Percentiles rank a stretch among this genome's conserved stretches.
Conservation (phyloP, 1,140 invertebrate genomes). For the Wasmannia auropunctata region DNA sequence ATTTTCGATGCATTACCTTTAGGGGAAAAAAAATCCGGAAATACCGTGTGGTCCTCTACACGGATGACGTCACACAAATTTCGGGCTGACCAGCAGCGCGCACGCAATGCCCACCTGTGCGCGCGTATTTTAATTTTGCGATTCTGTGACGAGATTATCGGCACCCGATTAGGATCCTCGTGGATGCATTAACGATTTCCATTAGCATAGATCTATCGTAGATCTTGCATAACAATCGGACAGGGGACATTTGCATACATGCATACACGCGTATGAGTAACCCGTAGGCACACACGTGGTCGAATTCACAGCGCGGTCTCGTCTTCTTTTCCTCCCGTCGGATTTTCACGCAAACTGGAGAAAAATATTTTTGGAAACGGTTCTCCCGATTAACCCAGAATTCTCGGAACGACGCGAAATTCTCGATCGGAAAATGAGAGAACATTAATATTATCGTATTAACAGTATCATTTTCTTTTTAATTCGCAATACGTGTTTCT, state of each 20-base stretch:
- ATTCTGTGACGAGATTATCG: conserved; percentile 68
- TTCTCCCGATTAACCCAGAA: background rate
- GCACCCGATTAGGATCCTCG: conserved; percentile 75
- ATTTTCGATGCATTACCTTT: background rate
- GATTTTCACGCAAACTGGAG: background rate
- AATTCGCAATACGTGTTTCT: background rate
- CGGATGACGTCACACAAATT: conserved; percentile 69
- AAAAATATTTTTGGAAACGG: background rate
- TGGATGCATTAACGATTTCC: conserved; percentile 81
- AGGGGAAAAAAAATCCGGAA: conserved; percentile 52
- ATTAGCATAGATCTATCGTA: conserved; percentile 83
- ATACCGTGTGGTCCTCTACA: conserved; percentile 40
- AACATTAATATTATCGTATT: background rate
- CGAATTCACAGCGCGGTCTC: conserved; percentile 62
- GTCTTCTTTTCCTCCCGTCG: conserved; percentile 2
- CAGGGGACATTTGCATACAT: conserved; percentile 51
- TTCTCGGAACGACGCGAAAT: background rate
- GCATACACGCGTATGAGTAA: conserved; percentile 67
- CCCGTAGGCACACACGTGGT: conserved; percentile 64
- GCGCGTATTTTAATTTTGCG: conserved; percentile 78
- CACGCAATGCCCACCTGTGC: conserved; percentile 79
- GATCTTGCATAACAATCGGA: conserved; percentile 43
- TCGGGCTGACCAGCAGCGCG: conserved; percentile 30
- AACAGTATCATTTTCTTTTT: background rate
- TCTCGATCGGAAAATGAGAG: background rate